These are phyloP conservation scores for Geophilus truncorum DNA, from an alignment of 2,888 invertebrate genomes.

Conservation along the genomic window DNA sequence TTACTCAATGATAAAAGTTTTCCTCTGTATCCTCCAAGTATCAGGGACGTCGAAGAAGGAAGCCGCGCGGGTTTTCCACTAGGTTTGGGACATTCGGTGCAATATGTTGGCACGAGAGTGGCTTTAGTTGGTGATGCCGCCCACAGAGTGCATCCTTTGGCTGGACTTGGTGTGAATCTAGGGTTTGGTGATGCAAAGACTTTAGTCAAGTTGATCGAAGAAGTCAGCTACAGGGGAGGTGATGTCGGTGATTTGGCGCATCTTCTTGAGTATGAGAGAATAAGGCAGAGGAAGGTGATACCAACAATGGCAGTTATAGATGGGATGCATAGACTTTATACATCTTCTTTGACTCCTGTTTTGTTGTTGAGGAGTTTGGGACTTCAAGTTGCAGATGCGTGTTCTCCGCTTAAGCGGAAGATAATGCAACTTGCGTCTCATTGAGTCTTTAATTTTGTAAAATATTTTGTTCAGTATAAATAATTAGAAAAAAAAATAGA, in stretches of 20 bases:
- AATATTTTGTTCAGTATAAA: too few species aligned
- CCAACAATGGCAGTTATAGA: constrained; percentile 84
- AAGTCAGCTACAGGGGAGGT: constrained; percentile 67
- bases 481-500: too few species aligned
- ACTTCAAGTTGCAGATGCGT: constrained; percentile 70
- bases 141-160: constrained; percentile 84
- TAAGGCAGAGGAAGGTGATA: constrained; percentile 77
- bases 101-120: constrained; percentile 74
- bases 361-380: constrained; percentile 78
- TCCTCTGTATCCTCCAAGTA: constrained; percentile 65
- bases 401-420: not conserved
- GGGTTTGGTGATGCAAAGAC: constrained; percentile 88
- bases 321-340: constrained; percentile 77
- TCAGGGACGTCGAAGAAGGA: constrained; percentile 55
- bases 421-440: constrained; percentile 11
- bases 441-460: not conserved
- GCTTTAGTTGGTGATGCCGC: constrained; percentile 73
- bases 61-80: constrained; percentile 87
- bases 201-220: constrained; percentile 64
- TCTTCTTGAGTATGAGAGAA: constrained; percentile 75
- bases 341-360: constrained; percentile 58
- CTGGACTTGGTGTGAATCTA: constrained; percentile 96
- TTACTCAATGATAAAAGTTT: not conserved
- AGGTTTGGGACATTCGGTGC: constrained; percentile 80
- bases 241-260: constrained; percentile 63